phyloP scores from a whole-genome alignment of 2,113 vertebrate species.

The Cyanistes caeruleus region DNA sequence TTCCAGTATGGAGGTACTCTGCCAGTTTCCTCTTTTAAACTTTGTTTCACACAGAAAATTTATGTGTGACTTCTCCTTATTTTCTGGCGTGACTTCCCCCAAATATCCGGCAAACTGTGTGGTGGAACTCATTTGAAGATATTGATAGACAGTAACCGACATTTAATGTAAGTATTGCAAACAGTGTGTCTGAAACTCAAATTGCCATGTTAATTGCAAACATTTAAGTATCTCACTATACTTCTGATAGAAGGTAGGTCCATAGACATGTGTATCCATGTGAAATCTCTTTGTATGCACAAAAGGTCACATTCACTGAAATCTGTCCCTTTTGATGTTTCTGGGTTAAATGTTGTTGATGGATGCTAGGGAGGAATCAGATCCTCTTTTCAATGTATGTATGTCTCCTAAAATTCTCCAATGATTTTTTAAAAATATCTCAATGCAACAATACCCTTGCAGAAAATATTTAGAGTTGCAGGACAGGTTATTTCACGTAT shows the following conservation, averaged over 20 bases:
- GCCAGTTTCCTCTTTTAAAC: background rate
- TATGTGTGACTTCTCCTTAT: background rate
- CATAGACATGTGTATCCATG: background rate
- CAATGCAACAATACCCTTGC: background rate
- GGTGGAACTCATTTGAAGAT: background rate
- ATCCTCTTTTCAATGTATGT: background rate
- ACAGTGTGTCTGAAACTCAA: background rate
- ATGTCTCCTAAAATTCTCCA: background rate
- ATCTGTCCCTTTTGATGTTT: background rate
- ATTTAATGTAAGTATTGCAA: background rate
- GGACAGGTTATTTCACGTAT: background rate
- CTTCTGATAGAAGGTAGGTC: background rate
- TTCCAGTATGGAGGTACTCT: background rate
- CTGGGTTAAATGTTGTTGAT: background rate
- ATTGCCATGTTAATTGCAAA: background rate
- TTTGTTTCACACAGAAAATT: background rate
- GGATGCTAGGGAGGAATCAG: background rate
- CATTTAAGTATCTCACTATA: background rate
- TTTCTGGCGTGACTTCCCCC: background rate
- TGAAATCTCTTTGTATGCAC: background rate
- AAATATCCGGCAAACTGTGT: background rate
- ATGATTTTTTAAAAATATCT: accelerated
- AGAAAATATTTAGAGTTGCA: background rate
- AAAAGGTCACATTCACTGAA: background rate
- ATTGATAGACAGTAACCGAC: background rate